Evolutionary conservation across 2,888 invertebrate genomes (phyloP).

Genomic region (Mythimna pallens): DNA sequence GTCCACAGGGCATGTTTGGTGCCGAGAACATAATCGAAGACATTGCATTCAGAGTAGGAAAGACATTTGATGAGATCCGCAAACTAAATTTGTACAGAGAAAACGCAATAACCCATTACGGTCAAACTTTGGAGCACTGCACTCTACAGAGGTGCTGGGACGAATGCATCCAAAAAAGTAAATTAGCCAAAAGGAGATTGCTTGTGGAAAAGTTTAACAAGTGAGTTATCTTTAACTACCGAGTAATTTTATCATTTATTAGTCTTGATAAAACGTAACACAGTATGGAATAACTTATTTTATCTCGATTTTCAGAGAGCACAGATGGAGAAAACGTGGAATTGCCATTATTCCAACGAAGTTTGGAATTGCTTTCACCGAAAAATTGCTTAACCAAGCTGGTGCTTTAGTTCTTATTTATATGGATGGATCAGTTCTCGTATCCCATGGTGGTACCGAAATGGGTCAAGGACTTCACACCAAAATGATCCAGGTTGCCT

Average conservation of each 20-base stretch:
- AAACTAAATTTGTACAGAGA: conserved; percentile 95
- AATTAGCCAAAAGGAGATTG: conserved; percentile 90
- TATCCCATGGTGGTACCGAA: conserved; percentile 98
- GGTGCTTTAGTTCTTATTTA: conserved; percentile 97
- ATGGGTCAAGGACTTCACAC: conserved; percentile 99
- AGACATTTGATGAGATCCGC: conserved; percentile 92
- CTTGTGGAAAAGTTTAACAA: conserved; percentile 93
- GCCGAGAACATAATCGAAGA: conserved; percentile 95
- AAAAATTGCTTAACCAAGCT: conserved; percentile 94
- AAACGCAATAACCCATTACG: conserved; percentile 94
- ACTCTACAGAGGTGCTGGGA: conserved; percentile 94
- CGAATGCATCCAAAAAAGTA: conserved; percentile 93
- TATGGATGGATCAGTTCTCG: conserved; percentile 95
- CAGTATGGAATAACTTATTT: neutral
- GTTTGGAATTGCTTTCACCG: conserved; percentile 96
- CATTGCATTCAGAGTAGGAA: conserved; percentile 93
- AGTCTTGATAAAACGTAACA: neutral
- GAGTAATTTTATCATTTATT: neutral
- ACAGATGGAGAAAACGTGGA: conserved; percentile 97
- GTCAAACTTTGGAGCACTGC: conserved; percentile 93
- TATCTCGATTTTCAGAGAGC: conserved; percentile 88
- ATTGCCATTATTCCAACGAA: conserved; percentile 95
- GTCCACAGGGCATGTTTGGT: conserved; percentile 97
- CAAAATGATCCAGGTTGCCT: conserved; percentile 98
- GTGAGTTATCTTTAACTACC: conserved; percentile 81